A percentile compares a stretch with the other conserved stretches of the same genome.
phyloP scores from a whole-genome alignment of 2,113 vertebrate species.

The Willisornis vidua region DNA sequence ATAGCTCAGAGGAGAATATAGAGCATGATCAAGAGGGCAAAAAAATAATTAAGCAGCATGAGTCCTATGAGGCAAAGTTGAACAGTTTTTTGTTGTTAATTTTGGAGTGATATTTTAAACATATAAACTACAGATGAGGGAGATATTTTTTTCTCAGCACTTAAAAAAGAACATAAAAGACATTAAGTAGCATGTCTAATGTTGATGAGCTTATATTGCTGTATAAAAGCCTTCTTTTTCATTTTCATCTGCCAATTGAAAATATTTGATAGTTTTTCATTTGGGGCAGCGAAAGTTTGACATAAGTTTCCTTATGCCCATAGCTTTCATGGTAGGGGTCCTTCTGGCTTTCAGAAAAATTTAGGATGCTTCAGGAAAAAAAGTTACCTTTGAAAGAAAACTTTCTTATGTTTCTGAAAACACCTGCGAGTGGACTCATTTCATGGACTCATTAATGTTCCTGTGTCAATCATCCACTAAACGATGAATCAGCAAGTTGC shows the following conservation, averaged over 20 bases:
- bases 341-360: not conserved
- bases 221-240: not conserved
- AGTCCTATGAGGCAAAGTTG: not conserved
- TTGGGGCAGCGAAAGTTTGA: not conserved
- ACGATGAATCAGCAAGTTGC: not conserved
- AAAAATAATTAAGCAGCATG: not conserved
- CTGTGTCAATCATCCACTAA: not conserved
- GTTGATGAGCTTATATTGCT: not conserved
- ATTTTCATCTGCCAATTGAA: not conserved
- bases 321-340: not conserved
- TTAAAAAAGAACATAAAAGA: not conserved
- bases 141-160: not conserved
- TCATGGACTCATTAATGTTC: not conserved
- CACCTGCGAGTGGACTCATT: not conserved
- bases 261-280: not conserved
- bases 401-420: not conserved
- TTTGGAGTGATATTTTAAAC: not conserved
- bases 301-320: not conserved
- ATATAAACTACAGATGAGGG: not conserved
- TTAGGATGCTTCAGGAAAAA: not conserved
- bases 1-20: not conserved
- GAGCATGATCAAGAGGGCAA: not conserved
- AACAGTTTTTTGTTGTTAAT: not conserved
- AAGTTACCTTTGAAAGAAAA: not conserved
- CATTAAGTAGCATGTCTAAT: not conserved